A percentile compares a stretch with the other conserved stretches of the same genome.
phyloP scores from a whole-genome alignment of 2,113 vertebrate species.

The Onychostruthus taczanowskii region DNA sequence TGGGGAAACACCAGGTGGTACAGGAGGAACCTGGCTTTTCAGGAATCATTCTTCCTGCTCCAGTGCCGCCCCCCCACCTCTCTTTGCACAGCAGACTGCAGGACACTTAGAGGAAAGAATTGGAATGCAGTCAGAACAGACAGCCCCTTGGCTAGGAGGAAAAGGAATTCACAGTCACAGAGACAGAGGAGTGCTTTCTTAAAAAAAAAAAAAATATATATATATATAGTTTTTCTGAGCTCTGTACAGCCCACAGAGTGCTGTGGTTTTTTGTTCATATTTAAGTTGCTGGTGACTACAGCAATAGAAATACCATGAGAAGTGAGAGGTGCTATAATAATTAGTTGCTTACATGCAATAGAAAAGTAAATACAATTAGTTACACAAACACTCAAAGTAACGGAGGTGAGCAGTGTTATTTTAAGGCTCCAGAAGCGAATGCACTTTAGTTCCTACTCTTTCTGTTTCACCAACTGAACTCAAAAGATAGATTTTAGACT shows the following conservation, averaged over 20 bases:
- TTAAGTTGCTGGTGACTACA: not conserved
- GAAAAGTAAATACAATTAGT: conserved; percentile 3
- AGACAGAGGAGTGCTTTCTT: not conserved
- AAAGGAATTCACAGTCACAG: not conserved
- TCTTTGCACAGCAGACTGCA: not conserved
- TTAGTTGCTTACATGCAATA: not conserved
- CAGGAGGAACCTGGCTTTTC: not conserved
- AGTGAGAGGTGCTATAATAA: not conserved
- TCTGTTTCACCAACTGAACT: not conserved
- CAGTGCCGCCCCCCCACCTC: not conserved
- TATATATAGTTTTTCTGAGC: not conserved
- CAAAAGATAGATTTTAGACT: not conserved
- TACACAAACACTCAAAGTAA: not conserved
- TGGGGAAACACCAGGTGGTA: not conserved
- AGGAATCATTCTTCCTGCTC: not conserved
- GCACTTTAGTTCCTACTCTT: not conserved
- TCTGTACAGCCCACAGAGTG: not conserved
- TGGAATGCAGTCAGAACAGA: not conserved
- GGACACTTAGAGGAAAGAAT: not conserved
- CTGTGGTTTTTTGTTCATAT: not conserved
- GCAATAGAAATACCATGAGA: not conserved
- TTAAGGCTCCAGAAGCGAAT: not conserved
- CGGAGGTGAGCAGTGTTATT: not conserved
- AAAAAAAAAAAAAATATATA: too few species aligned
- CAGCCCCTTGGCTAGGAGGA: not conserved